phyloP scores from a whole-genome alignment of 2,113 vertebrate species.

The Nesoenas mayeri region DNA sequence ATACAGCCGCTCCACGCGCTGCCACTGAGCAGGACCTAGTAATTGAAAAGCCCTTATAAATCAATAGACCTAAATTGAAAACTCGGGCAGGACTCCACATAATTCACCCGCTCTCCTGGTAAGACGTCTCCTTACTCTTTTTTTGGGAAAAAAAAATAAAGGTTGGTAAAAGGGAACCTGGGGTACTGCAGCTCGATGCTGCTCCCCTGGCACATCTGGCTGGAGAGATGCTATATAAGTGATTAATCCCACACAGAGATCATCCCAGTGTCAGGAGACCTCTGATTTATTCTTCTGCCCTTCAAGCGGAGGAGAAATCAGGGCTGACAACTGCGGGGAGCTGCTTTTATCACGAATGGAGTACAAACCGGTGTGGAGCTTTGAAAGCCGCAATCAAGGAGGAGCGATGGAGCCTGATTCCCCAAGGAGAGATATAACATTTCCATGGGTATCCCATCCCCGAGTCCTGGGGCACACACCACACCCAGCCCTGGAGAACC shows the following conservation, averaged over 20 bases:
- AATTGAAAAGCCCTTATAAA: constrained; percentile 72
- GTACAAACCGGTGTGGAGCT: fast-evolving
- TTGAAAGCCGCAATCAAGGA: not conserved
- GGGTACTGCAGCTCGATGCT: not conserved
- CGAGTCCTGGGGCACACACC: fast-evolving
- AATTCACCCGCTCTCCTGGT: constrained; percentile 4
- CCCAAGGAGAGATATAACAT: not conserved
- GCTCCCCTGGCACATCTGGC: not conserved
- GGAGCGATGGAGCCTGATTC: not conserved
- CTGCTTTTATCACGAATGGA: not conserved
- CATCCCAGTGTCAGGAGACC: not conserved
- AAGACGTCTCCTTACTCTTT: not conserved
- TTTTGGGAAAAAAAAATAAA: not conserved
- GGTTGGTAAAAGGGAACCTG: not conserved
- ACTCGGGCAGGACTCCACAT: constrained; percentile 29
- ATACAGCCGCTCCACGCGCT: not conserved
- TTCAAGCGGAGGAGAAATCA: not conserved
- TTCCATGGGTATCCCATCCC: not conserved
- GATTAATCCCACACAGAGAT: not conserved
- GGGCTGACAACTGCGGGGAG: fast-evolving
- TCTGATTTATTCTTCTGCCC: not conserved
- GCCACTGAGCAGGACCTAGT: constrained; percentile 56
- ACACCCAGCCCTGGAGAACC: not conserved
- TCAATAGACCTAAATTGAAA: constrained; percentile 71
- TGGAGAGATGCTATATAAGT: not conserved